Evolutionary conservation across 2,113 vertebrate genomes (phyloP), one percentile per base, ranked within the genome.

Genomic region (Spilogale gracilis): DNA sequence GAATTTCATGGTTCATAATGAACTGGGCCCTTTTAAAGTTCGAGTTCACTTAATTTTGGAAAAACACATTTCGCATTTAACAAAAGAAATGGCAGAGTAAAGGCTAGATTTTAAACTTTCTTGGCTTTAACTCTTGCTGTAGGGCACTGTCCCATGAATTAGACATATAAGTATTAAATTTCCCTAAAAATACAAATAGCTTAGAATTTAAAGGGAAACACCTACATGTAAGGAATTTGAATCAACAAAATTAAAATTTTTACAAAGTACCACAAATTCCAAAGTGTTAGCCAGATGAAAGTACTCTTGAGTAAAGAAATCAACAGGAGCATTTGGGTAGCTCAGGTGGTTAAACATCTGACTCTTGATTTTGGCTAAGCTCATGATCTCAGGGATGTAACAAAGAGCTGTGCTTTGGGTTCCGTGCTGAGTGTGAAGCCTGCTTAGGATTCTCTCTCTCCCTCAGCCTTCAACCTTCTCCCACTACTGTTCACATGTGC

Each of bases 31-130:
- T 67, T 97, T n/a, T 85, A 60, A 97, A 78, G 92, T 98, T 96
- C 94, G 67, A 96, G 96, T 95, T 97, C 96, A 93, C 85, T 98
- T 98, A 78, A 96, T 93, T 97, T 96, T 96, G 86, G 89, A 94
- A 97, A 97, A 98, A 95, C 85, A 97, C 27, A 73, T 86, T 97
- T 97, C 81, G 67, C 27, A 65, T 96, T 97, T 91, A 96, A 96
- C 76, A 95, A 89, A 94, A 97, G 88, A 82, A 71, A 94, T 38
- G 45, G 81, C 84, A 87, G 71, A 76, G 61, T 43, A 85, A 89
- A 94, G 58, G 50, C 56, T 93, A 89, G 73, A 80, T 89, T 94
- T 90, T 89, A 96, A 91, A 73, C 14, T 54, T 87, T 79, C 30
- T 86, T 94, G 79, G 91, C 61, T 65, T 97, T 63, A 16, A 30